Conservation (phyloP, 2,113 vertebrate genomes). For the Barbus barbus region DNA sequence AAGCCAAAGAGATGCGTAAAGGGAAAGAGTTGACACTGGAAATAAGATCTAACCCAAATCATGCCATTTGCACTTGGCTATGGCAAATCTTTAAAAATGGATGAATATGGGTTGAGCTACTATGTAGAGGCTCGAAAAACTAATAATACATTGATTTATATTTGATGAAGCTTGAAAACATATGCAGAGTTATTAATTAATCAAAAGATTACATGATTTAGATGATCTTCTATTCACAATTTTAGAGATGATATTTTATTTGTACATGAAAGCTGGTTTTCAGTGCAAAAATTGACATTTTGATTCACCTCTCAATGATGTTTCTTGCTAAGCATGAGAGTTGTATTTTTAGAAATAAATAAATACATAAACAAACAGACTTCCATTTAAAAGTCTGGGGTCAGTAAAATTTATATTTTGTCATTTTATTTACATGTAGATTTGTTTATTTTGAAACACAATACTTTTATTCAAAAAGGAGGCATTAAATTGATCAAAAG, state of each 20-base stretch:
- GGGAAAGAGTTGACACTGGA: not conserved
- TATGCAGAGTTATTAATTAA: not conserved
- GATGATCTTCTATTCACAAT: not conserved
- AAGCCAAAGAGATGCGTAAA: not conserved
- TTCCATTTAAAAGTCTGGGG: not conserved
- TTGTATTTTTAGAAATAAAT: too few relatives aligned
- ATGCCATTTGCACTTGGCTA: not conserved
- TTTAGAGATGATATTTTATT: not conserved
- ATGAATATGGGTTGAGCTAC: slow-evolving; percentile 18
- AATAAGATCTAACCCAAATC: not conserved
- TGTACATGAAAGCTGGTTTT: not conserved
- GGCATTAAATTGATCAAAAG: not conserved
- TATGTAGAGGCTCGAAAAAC: not conserved
- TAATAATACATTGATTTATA: slow-evolving; percentile 13
- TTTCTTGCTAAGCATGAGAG: too few relatives aligned
- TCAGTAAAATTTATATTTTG: not conserved
- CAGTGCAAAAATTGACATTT: not conserved
- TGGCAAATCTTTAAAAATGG: slow-evolving; percentile 18
- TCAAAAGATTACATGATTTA: not conserved
- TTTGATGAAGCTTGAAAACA: slow-evolving; percentile 12
- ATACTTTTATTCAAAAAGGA: too few relatives aligned
- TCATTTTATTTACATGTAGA: too few relatives aligned
- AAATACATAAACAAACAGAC: not conserved
- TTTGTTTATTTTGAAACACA: too few relatives aligned
- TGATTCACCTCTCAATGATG: not conserved